Evolutionary conservation across 2,797 vertebrate genomes (phyloP).

Genomic region (Acridotheres tristis): DNA sequence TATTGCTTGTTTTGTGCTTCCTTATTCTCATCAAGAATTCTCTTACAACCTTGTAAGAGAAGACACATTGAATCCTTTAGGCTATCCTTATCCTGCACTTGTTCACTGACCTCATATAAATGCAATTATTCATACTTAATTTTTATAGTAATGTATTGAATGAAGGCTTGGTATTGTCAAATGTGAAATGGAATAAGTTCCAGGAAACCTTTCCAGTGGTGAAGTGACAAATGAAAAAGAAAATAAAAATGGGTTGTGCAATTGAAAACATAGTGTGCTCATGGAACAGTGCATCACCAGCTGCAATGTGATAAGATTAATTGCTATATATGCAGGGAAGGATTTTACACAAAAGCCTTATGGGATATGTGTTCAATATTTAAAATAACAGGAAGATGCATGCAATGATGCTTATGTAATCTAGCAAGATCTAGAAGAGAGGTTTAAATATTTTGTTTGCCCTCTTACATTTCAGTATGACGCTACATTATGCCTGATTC

Average conservation of each 20-base stretch:
- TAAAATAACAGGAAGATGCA: not conserved
- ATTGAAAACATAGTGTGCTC: not conserved
- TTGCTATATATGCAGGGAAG: not conserved
- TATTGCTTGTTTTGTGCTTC: not conserved
- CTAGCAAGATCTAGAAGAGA: not conserved
- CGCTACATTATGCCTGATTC: not conserved
- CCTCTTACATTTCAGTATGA: not conserved
- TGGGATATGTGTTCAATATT: not conserved
- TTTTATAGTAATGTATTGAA: constrained; percentile 39
- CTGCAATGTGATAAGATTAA: not conserved
- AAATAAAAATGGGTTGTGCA: constrained; percentile 35
- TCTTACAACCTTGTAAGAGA: not conserved
- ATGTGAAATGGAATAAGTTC: not conserved
- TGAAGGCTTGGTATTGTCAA: constrained; percentile 31
- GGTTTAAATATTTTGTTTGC: constrained; percentile 2
- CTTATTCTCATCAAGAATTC: constrained; percentile 6
- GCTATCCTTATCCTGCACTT: constrained; percentile 26
- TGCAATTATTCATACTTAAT: constrained; percentile 61
- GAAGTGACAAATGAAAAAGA: constrained; percentile 25
- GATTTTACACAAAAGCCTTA: not conserved
- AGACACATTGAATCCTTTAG: not conserved
- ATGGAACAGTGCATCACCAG: not conserved
- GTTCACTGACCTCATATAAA: constrained; percentile 57
- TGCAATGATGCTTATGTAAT: not conserved
- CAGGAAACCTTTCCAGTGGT: constrained; percentile 19